Evolutionary conservation across 1,140 invertebrate genomes (phyloP).

Genomic region (Drosophila prosaltans): DNA sequence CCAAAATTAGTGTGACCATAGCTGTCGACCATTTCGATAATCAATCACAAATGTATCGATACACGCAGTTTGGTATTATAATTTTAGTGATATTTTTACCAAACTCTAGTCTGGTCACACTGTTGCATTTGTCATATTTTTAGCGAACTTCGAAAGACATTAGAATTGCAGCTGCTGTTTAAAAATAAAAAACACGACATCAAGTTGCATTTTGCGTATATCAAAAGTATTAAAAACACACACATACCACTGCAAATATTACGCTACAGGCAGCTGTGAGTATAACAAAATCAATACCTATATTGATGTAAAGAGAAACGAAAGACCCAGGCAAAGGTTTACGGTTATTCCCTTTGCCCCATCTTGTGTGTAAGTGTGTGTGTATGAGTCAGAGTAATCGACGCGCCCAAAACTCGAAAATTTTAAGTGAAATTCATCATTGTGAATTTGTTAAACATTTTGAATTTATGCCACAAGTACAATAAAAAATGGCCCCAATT

Average conservation of each 20-base stretch:
- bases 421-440: conserved; percentile 16
- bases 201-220: conserved; percentile 28
- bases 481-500: conserved; percentile 13
- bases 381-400: conserved; percentile 47
- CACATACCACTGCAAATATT: not conserved
- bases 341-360: not conserved
- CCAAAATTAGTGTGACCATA: conserved; percentile 48
- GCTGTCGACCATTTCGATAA: not conserved
- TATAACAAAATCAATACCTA: conserved; percentile 15
- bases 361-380: conserved; percentile 11
- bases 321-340: not conserved
- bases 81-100: not conserved
- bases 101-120: not conserved
- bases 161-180: conserved; percentile 29
- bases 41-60: conserved; percentile 1
- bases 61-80: not conserved
- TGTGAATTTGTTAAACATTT: conserved; percentile 14
- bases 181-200: not conserved
- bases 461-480: conserved; percentile 13
- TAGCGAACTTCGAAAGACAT: conserved; percentile 36
- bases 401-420: conserved; percentile 42
- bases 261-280: conserved; percentile 42
- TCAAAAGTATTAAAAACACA: conserved; percentile 40
- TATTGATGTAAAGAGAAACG: not conserved
- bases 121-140: conserved; percentile 15